These are phyloP conservation scores for Drosophila murphyi DNA, from an alignment of 1,140 invertebrate species.

Conservation along the genomic window DNA sequence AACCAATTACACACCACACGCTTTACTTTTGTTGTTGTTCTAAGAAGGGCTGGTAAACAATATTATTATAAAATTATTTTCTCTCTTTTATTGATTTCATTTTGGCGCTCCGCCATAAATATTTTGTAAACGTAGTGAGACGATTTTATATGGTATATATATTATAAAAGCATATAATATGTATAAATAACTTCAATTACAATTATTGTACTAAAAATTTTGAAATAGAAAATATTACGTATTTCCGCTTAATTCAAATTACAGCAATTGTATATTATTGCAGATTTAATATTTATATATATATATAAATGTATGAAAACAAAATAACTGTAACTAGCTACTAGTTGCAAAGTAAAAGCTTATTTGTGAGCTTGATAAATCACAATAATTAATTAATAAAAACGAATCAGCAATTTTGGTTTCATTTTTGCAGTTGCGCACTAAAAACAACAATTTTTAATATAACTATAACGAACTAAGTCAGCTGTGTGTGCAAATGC, in stretches of 20 bases:
- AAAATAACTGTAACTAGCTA: slow-evolving; percentile 27
- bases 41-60: slow-evolving; percentile 30
- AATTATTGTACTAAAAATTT: slow-evolving; percentile 45
- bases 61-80: slow-evolving; percentile 22
- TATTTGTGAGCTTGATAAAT: slow-evolving; percentile 34
- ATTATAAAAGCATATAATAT: slow-evolving; percentile 17
- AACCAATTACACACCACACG: slow-evolving; percentile 16
- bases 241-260: slow-evolving; percentile 38
- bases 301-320: neutral
- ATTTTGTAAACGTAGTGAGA: slow-evolving; percentile 27
- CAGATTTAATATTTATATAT: slow-evolving; percentile 20
- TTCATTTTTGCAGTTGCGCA: slow-evolving; percentile 3
- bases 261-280: slow-evolving; percentile 17
- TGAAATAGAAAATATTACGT: slow-evolving; percentile 14
- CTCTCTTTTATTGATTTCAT: neutral
- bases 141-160: slow-evolving; percentile 32
- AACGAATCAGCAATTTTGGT: slow-evolving; percentile 4
- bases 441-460: neutral
- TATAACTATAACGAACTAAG: neutral
- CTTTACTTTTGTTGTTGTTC: slow-evolving; percentile 39
- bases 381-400: slow-evolving; percentile 37
- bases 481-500: neutral
- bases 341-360: slow-evolving; percentile 37
- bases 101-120: slow-evolving; percentile 19
- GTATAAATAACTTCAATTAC: slow-evolving; percentile 47